Base-by-base conservation (phyloP, 2,888 invertebrate species). In the Anthrax anthrax region DNA sequence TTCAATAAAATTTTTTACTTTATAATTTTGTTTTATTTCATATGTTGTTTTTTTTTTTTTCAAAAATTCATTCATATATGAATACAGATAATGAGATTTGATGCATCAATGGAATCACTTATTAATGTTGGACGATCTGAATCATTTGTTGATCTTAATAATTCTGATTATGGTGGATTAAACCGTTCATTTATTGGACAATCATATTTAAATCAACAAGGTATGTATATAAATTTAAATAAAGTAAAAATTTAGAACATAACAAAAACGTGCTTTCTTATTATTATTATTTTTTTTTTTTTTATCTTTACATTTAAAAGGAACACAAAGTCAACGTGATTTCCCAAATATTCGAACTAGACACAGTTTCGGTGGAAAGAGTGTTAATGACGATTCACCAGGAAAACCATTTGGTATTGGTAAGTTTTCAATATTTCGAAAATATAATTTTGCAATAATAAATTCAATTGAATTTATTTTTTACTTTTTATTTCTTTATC, bases 341-440 rank as follows among this genome's bases (percentile, higher is more conserved):
- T 61, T 60, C 52, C 44, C 49, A 37, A 60, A 58, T 23, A 56
- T 61, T 27, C 61, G 70, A 27, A 60, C 60, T 53, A 69, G 72
- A 17, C 77, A 77, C 55, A 75, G 77, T 46, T 77, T 76, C 64
- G 76, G 74, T 1, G 75, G 75, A 54, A 78, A 78, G 54, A 67
- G 73, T 5, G 63, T 69, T 48, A 60, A 60, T 46, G 74, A 75
- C 49, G 74, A 75, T 48, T 72, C 74, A 18, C 62, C 67, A 1
- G 75, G 81, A 43, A 87, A 87, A 70, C 81, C 85, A 4, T 87
- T 86, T 64, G 86, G 86, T 70, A 76, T 88, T 58, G 86, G 88
- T 88, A 75, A 74, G 82, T 70, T 55, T 37, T 39, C 44, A 27
- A 43, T 43, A 34, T 39, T 47, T 42, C 18, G 37, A 47, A 42